phyloP scores from a whole-genome alignment of 92 coral and sea anemone species.

The Pocillopora meandrina region DNA sequence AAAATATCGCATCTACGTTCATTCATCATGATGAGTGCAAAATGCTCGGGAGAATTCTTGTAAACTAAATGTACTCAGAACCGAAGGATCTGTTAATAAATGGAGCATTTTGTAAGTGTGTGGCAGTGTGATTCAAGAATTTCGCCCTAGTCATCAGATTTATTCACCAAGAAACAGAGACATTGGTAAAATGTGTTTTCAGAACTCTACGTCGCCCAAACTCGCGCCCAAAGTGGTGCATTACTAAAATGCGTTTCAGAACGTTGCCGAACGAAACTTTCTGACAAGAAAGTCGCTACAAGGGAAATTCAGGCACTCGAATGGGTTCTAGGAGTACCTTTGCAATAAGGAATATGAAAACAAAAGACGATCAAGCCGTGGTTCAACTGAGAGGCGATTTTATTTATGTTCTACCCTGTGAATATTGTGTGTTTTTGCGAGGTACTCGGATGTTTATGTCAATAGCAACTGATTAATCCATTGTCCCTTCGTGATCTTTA shows the following conservation, averaged over 20 bases:
- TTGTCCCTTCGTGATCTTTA: neutral
- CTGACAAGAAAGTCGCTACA: no score
- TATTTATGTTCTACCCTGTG: neutral
- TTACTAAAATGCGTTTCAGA: no score
- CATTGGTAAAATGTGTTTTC: no score
- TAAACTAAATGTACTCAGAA: neutral
- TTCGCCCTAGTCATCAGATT: neutral
- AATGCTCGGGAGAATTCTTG: neutral
- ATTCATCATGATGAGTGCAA: neutral
- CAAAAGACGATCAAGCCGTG: no score
- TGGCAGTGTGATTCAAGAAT: neutral
- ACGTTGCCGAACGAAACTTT: no score
- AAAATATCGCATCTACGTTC: neutral
- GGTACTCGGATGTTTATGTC: conserved; percentile 3
- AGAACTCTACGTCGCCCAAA: no score
- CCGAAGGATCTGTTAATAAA: conserved; percentile 15
- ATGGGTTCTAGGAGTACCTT: no score
- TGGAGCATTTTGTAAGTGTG: neutral
- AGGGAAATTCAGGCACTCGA: no score
- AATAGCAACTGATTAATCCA: neutral
- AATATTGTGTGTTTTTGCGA: neutral
- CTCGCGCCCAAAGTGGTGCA: no score
- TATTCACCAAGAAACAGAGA: no score
- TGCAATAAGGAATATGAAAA: no score
- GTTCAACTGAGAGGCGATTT: no score